Conservation (phyloP, 2,113 vertebrate species). For the Rutilus rutilus region DNA sequence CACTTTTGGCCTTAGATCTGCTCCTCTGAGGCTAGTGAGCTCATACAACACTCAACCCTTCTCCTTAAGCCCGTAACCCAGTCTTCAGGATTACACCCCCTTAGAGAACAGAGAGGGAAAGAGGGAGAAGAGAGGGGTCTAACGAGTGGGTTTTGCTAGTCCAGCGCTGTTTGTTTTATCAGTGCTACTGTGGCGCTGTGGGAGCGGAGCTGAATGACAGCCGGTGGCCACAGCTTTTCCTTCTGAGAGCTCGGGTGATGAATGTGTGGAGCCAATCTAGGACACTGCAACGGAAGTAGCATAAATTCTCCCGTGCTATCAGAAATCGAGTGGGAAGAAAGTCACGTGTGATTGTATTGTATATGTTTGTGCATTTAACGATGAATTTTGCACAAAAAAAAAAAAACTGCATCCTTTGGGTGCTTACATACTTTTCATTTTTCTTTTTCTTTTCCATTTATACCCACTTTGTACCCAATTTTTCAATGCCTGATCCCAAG, state of each 20-base stretch:
- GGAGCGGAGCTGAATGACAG: slow-evolving; percentile 72
- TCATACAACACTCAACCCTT: slow-evolving; percentile 59
- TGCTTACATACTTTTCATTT: background rate
- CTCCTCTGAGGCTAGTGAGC: slow-evolving; percentile 63
- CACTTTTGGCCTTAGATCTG: slow-evolving; percentile 63
- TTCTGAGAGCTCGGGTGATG: slow-evolving; percentile 74
- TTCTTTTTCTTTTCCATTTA: background rate
- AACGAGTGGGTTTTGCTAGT: slow-evolving; percentile 67
- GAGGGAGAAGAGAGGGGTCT: slow-evolving; percentile 51
- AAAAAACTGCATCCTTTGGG: background rate
- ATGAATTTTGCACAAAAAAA: background rate
- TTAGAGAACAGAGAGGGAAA: slow-evolving; percentile 50
- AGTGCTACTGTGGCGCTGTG: slow-evolving; percentile 69
- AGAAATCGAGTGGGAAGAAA: slow-evolving; percentile 61
- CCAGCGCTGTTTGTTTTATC: slow-evolving; percentile 76
- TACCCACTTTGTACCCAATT: slow-evolving; percentile 8
- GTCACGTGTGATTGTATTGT: slow-evolving; percentile 61
- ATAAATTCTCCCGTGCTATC: slow-evolving; percentile 80
- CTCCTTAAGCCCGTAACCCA: slow-evolving; percentile 64
- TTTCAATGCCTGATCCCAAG: slow-evolving; percentile 25
- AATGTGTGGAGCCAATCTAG: slow-evolving; percentile 80
- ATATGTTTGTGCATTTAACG: slow-evolving; percentile 48
- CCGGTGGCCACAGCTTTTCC: slow-evolving; percentile 72
- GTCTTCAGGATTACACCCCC: slow-evolving; percentile 65
- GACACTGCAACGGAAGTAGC: slow-evolving; percentile 79